Evolutionary conservation across 2,113 vertebrate species (phyloP).

Genomic region (Pituophis catenifer): DNA sequence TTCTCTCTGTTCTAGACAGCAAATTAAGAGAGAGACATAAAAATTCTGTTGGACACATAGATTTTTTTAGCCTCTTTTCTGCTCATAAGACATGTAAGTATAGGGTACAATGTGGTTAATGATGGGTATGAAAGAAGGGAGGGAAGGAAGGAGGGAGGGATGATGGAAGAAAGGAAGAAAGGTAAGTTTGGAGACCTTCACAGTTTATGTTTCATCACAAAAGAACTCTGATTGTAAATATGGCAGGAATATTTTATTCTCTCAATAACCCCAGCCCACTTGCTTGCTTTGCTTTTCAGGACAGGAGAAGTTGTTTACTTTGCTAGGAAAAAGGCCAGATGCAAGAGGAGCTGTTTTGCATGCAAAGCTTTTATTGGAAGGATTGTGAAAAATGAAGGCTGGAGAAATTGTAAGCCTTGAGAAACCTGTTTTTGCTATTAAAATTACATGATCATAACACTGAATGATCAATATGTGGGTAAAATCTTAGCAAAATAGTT

Average conservation of each 20-base stretch:
- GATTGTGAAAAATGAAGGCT: conserved; percentile 29
- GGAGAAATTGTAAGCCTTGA: conserved; percentile 35
- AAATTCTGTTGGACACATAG: conserved; percentile 48
- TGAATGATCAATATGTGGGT: neutral
- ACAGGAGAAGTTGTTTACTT: conserved; percentile 59
- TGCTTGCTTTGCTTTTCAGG: conserved; percentile 54
- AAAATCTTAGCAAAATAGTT: neutral
- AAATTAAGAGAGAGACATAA: conserved; percentile 62
- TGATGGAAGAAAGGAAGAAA: neutral
- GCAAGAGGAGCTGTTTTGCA: conserved; percentile 48
- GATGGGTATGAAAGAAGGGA: neutral
- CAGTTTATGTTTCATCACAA: conserved; percentile 3
- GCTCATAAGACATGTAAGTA: neutral
- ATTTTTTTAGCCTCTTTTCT: conserved; percentile 50
- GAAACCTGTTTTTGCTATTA: conserved; percentile 40
- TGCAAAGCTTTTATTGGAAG: conserved; percentile 46
- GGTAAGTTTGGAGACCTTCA: neutral
- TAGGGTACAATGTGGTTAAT: neutral
- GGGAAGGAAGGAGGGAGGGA: neutral
- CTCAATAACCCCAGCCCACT: neutral
- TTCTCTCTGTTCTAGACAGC: conserved; percentile 39
- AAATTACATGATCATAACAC: neutral
- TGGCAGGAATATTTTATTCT: neutral
- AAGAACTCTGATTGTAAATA: conserved; percentile 23
- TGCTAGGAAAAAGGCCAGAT: conserved; percentile 60